Evolutionary conservation across 2,797 vertebrate species (phyloP).

Genomic region (Yasuhikotakia modesta): DNA sequence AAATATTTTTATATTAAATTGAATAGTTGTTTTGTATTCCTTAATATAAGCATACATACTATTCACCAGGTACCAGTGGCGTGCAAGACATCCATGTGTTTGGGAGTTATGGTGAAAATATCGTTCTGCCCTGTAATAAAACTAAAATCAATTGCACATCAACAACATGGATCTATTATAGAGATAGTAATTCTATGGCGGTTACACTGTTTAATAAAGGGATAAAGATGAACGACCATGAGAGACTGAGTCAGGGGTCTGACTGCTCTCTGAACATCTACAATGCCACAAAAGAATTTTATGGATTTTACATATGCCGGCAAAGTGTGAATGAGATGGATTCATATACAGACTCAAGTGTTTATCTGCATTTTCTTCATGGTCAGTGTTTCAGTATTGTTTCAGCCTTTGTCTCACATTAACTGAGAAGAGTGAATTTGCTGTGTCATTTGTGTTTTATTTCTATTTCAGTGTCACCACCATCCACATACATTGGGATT

Average conservation of each 20-base stretch:
- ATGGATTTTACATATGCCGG: not conserved
- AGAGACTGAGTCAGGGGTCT: constrained; percentile 21
- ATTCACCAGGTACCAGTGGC: not conserved
- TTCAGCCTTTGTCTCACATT: not conserved
- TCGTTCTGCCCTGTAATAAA: not conserved
- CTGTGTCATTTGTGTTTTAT: not conserved
- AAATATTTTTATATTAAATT: too few relatives aligned
- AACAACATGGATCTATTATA: rapidly evolving
- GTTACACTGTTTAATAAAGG: not conserved
- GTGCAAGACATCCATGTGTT: not conserved
- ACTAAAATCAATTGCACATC: not conserved
- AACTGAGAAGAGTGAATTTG: not conserved
- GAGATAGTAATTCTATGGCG: rapidly evolving
- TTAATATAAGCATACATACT: not conserved
- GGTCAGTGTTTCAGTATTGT: not conserved
- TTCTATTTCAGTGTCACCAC: constrained; percentile 19
- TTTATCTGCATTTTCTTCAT: constrained; percentile 21
- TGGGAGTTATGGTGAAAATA: not conserved
- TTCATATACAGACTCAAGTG: rapidly evolving
- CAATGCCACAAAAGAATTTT: not conserved
- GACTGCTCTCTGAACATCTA: constrained; percentile 30
- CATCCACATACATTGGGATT: constrained; percentile 11
- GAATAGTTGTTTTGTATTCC: too few relatives aligned
- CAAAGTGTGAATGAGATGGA: not conserved
- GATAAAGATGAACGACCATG: not conserved